A percentile compares a stretch with the other conserved stretches of the same genome.
Conservation (phyloP, 2,113 vertebrate genomes). For the Poeciliopsis retropinna region DNA sequence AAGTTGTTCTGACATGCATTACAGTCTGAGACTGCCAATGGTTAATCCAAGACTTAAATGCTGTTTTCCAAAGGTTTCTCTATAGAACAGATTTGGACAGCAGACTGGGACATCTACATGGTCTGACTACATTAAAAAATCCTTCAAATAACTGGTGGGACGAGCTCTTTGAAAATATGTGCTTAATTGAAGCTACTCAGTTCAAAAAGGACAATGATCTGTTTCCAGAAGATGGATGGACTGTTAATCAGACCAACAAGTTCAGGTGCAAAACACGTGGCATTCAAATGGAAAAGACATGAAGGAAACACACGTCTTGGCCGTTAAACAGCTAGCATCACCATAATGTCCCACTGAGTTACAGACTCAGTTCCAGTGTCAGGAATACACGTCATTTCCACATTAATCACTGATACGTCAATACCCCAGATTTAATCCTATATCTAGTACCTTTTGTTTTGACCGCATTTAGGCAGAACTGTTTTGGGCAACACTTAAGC, state of each 20-base stretch:
- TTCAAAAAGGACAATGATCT: constrained; percentile 33
- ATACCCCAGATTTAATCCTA: neutral
- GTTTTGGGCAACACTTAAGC: neutral
- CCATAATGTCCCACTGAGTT: constrained; percentile 10
- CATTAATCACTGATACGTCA: neutral
- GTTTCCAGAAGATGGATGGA: constrained; percentile 25
- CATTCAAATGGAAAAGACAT: constrained; percentile 22
- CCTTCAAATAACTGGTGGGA: constrained; percentile 14
- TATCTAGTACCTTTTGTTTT: neutral
- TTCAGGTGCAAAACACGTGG: constrained; percentile 73
- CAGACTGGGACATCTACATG: neutral
- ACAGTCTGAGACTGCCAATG: constrained; percentile 19
- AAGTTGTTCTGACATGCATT: constrained; percentile 25
- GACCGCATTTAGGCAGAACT: neutral
- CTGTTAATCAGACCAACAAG: constrained; percentile 14
- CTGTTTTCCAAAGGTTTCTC: constrained; percentile 35
- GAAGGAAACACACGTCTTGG: constrained; percentile 42
- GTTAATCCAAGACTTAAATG: constrained; percentile 50
- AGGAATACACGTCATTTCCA: neutral
- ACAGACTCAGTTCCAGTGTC: neutral
- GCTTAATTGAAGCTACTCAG: neutral
- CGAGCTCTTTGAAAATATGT: constrained; percentile 14
- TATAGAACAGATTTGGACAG: neutral
- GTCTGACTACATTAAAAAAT: constrained; percentile 30
- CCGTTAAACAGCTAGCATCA: constrained; percentile 33